A percentile compares a stretch with the other conserved stretches of the same genome.
Evolutionary conservation across 2,113 vertebrate genomes (phyloP).

Genomic region (Eolophus roseicapilla): DNA sequence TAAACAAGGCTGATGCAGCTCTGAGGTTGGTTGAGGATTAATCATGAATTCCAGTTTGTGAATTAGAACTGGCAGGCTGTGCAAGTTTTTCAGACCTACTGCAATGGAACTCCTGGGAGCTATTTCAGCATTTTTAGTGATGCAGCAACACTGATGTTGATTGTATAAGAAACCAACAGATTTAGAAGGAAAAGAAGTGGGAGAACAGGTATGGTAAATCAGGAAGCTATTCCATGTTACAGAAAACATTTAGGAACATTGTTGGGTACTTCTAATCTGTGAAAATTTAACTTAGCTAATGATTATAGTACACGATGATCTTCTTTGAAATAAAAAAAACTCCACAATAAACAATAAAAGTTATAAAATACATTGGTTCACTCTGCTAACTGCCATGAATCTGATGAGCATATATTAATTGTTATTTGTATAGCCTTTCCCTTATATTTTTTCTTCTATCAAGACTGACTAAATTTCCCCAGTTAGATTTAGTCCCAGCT

Average conservation of each 20-base stretch:
- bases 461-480: background rate
- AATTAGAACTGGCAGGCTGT: conserved; percentile 36
- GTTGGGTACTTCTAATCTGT: background rate
- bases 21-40: conserved; percentile 16
- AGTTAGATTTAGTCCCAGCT: background rate
- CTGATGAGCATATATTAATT: background rate
- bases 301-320: background rate
- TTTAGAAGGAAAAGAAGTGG: background rate
- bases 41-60: conserved; percentile 28
- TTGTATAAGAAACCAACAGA: conserved; percentile 22
- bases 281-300: background rate
- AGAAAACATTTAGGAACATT: conserved; percentile 17
- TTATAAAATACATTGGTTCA: background rate
- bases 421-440: background rate
- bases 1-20: background rate
- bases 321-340: background rate
- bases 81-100: conserved; percentile 30
- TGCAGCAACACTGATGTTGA: background rate
- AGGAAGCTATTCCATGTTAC: conserved; percentile 11
- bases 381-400: background rate
- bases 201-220: background rate
- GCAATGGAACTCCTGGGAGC: conserved; percentile 1
- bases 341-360: background rate
- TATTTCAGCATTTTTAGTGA: conserved; percentile 46
- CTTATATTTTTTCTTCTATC: background rate